Percentiles rank a stretch among this genome's conserved stretches.
Conservation (phyloP, 1,140 invertebrate species). For the Bombyx mori region ASM3026992v2 NC_085129.1:10647501-10648000, state of each 20-base stretch:
- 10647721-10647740: neutral
- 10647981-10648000: neutral
- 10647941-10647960: neutral
- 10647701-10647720: too few relatives aligned
- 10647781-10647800: slow-evolving; percentile 20
- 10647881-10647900: slow-evolving; percentile 63
- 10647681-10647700: too few relatives aligned
- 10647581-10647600: too few relatives aligned
- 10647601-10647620: too few relatives aligned
- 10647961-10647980: slow-evolving; percentile 23
- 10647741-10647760: slow-evolving; percentile 26
- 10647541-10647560: too few relatives aligned
- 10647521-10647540: too few relatives aligned
- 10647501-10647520: too few relatives aligned
- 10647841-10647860: slow-evolving; percentile 44
- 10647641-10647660: too few relatives aligned
- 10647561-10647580: too few relatives aligned
- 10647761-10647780: slow-evolving; percentile 27
- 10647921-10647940: slow-evolving; percentile 24
- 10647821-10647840: slow-evolving; percentile 46
- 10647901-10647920: slow-evolving; percentile 55
- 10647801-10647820: slow-evolving; percentile 38
- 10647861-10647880: slow-evolving; percentile 45
- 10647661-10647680: too few relatives aligned
- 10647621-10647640: too few relatives aligned